A percentile compares a stretch with the other conserved stretches of the same genome.
phyloP scores from a whole-genome alignment of 2,797 vertebrate species.

The Tragopan temminckii region DNA sequence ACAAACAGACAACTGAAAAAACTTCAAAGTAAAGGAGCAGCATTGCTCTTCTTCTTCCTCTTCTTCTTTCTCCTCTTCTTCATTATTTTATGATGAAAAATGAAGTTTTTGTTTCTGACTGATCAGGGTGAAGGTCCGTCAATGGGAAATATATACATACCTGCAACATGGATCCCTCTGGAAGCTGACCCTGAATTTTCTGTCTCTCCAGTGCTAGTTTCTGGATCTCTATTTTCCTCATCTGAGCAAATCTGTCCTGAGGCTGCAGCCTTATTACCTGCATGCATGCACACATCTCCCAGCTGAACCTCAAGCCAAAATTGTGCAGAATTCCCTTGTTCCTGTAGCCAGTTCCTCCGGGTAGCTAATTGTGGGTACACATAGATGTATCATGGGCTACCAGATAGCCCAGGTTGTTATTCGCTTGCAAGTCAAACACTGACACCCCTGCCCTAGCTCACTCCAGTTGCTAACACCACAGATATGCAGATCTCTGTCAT shows the following conservation, averaged over 20 bases:
- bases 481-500: too few relatives aligned
- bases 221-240: background rate
- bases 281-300: background rate
- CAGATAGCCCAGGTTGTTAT: background rate
- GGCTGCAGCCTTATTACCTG: background rate
- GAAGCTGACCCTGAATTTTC: background rate
- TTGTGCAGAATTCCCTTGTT: background rate
- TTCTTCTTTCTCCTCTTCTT: background rate
- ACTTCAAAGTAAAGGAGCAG: background rate
- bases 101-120: background rate
- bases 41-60: background rate
- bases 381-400: background rate
- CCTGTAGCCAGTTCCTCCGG: background rate
- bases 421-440: background rate
- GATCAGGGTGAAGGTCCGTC: background rate
- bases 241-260: fast-evolving
- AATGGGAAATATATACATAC: background rate
- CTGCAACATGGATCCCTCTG: background rate
- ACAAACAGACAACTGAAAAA: background rate
- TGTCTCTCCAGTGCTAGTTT: background rate
- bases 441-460: background rate
- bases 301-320: background rate
- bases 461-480: background rate
- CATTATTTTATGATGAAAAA: background rate
- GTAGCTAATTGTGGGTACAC: background rate